Base-by-base conservation (phyloP, 2,888 invertebrate genomes). In the Hypomecis punctinalis region DNA sequence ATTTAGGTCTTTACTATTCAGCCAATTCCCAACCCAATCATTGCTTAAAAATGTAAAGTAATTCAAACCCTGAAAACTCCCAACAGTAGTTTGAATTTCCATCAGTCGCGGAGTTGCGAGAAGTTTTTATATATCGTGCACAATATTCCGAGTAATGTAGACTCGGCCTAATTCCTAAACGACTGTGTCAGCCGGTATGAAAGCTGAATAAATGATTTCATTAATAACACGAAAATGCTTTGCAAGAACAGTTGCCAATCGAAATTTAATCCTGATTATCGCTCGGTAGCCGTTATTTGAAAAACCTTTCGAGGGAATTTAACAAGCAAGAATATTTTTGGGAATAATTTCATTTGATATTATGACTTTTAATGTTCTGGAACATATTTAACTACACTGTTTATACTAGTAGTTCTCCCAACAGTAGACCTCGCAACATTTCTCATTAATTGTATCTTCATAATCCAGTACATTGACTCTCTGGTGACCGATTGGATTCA, bases 201-300 rank as follows among this genome's bases (percentile, higher is more conserved):
- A 73, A 69, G 52, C 55, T 67, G 67, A 77, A 76, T 77, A 70
- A 76, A 74, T 71, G 67, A 74, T 77, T 68, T 62, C 57, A 70
- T 67, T 75, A 53, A 61, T 57, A 51, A 39, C 39, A 56, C 33
- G 37, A 53, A 47, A 33, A 40, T 52, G 40, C 39, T 56, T 61
- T 37, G 42, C 37, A 39, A 61, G 63, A 61, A 58, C 63, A 55
- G 52, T 66, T 63, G 49, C 42, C 51, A 63, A 61, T 61, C 49
- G 63, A 63, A 65, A 63, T 59, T 65, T 52, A 53, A 65, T 52
- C 56, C 42, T 13, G 43, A 49, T 65, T 63, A 59, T 39, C 51
- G 37, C 43, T 56, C 39, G 47, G 43, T 61, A 46, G 48, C 47
- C 47, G 4, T 57, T 23, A 47, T 62, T 57, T 47, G 56, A 23